Percentiles rank a stretch among this genome's conserved stretches.
These are phyloP conservation scores for Todiramphus saurophagus DNA, from an alignment of 2,113 vertebrate genomes.

Conservation along the genomic window DNA sequence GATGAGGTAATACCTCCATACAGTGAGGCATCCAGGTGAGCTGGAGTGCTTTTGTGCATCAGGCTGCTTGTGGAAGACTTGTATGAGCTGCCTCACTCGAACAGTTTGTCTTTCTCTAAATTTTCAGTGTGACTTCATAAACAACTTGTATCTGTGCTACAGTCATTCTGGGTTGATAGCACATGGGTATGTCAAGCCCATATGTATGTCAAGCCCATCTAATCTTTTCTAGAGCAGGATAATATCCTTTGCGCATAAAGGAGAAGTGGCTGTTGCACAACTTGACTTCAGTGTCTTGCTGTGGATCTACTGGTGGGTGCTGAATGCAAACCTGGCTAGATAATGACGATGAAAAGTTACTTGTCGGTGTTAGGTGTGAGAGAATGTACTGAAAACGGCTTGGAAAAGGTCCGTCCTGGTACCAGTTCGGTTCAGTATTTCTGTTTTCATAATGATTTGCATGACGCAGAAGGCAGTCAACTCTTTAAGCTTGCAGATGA, in stretches of 20 bases:
- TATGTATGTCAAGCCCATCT: not conserved
- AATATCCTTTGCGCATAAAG: not conserved
- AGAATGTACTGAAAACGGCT: not conserved
- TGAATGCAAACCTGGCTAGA: not conserved
- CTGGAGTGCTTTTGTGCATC: not conserved
- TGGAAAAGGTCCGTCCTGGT: not conserved
- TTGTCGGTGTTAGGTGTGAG: rapidly evolving
- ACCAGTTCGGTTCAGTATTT: not conserved
- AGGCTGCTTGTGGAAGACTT: not conserved
- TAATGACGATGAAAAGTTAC: not conserved
- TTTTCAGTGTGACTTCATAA: constrained; percentile 31
- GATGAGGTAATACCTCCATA: rapidly evolving
- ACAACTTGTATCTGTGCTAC: not conserved
- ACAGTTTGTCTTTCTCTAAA: not conserved
- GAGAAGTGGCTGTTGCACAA: not conserved
- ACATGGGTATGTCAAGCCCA: not conserved
- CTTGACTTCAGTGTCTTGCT: not conserved
- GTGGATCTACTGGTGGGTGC: not conserved
- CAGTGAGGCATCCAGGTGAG: not conserved
- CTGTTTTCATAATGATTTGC: not conserved
- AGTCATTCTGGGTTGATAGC: not conserved
- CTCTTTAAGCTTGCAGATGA: not conserved
- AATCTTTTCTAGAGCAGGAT: not conserved
- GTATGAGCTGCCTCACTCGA: not conserved
- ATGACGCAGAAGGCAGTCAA: not conserved